Conservation (phyloP, 2,797 vertebrate species). For the Discoglossus pictus region DNA sequence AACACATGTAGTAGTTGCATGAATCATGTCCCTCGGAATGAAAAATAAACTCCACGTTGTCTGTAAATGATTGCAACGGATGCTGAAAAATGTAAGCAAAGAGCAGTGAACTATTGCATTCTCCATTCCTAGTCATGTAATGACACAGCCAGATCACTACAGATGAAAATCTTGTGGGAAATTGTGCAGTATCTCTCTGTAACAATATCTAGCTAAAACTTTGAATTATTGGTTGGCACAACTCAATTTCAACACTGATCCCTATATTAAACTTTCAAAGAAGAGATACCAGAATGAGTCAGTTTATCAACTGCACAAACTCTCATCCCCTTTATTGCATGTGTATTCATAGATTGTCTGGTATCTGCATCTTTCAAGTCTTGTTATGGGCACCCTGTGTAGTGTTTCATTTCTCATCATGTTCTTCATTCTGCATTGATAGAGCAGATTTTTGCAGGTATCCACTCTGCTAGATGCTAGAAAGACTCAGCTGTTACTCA, state of each 20-base stretch:
- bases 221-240: slow-evolving; percentile 47
- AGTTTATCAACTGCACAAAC: slow-evolving; percentile 47
- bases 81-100: slow-evolving; percentile 22
- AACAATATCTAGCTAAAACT: slow-evolving; percentile 33
- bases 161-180: slow-evolving; percentile 42
- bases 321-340: slow-evolving; percentile 44
- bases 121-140: slow-evolving; percentile 37
- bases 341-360: slow-evolving; percentile 48
- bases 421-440: slow-evolving; percentile 48
- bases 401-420: slow-evolving; percentile 46
- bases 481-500: slow-evolving; percentile 41
- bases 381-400: slow-evolving; percentile 26
- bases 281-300: slow-evolving; percentile 47
- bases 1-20: too few species aligned
- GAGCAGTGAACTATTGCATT: slow-evolving; percentile 15
- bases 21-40: too few species aligned
- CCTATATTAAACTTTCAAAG: slow-evolving; percentile 48
- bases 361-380: slow-evolving; percentile 48
- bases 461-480: slow-evolving; percentile 37
- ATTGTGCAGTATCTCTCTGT: slow-evolving; percentile 20
- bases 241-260: slow-evolving; percentile 50
- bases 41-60: too few species aligned
- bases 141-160: slow-evolving; percentile 36
- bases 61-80: too few species aligned
- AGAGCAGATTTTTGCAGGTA: slow-evolving; percentile 37